Percentiles rank a stretch among this genome's conserved stretches.
These are phyloP conservation scores for Orthosia cruda DNA, from an alignment of 2,888 invertebrate species.

Conservation along the genomic window DNA sequence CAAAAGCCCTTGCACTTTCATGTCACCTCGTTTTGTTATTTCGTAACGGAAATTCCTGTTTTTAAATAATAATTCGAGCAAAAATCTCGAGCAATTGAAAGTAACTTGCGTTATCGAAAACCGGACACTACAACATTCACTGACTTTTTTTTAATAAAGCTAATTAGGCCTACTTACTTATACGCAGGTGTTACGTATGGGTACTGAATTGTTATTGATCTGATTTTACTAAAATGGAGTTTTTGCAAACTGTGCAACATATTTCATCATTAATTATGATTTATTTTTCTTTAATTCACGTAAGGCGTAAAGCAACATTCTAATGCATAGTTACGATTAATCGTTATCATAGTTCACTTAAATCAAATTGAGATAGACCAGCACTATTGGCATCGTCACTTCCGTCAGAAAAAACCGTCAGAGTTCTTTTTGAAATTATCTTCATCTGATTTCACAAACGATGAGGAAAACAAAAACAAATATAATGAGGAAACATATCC, in stretches of 20 bases:
- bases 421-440: background rate
- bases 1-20: constrained; percentile 75
- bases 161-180: constrained; percentile 48
- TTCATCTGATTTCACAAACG: background rate
- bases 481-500: background rate
- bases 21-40: constrained; percentile 72
- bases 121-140: constrained; percentile 68
- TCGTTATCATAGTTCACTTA: background rate
- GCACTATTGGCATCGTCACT: background rate
- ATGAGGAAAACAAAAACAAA: background rate
- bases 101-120: constrained; percentile 66
- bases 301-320: background rate
- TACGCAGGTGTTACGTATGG: constrained; percentile 19
- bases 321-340: background rate
- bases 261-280: background rate
- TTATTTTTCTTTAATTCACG: too few species aligned
- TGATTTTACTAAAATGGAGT: constrained; percentile 1
- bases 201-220: constrained; percentile 30
- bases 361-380: background rate
- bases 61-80: constrained; percentile 64
- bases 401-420: background rate
- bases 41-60: constrained; percentile 72
- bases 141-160: constrained; percentile 59
- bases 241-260: background rate
- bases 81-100: constrained; percentile 71